These are phyloP conservation scores for Asbolus verrucosus DNA, from an alignment of 1,140 invertebrate genomes.

Conservation along the genomic window DNA sequence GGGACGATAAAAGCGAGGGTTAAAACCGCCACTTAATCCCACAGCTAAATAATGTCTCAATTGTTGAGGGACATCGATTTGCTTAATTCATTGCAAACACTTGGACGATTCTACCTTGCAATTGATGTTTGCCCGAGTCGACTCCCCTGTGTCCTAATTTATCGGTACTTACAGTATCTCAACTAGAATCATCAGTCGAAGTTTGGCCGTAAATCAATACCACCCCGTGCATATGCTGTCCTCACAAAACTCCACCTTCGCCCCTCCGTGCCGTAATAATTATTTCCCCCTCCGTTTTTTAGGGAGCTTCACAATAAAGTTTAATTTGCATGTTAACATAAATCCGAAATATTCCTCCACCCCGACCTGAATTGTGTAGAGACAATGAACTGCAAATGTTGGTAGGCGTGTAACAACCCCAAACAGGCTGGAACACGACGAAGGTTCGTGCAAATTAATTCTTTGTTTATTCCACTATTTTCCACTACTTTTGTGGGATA, in stretches of 20 bases:
- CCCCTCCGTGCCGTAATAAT: no score
- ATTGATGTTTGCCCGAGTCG: constrained; percentile 6
- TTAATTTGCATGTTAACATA: no score
- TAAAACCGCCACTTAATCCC: constrained; percentile 27
- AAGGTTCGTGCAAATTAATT: no score
- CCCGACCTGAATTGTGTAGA: no score
- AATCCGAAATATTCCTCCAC: no score
- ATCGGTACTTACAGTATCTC: constrained; percentile 30
- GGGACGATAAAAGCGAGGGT: constrained; percentile 10
- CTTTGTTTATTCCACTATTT: no score
- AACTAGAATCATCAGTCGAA: constrained; percentile 25
- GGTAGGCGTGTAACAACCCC: no score
- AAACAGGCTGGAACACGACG: no score
- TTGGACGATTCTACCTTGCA: not conserved
- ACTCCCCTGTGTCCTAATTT: constrained; percentile 18
- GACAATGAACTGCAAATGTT: no score
- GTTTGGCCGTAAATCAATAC: constrained; percentile 22
- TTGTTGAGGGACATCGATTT: constrained; percentile 18
- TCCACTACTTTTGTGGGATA: no score
- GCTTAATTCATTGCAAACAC: constrained; percentile 27
- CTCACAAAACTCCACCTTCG: constrained; percentile 12
- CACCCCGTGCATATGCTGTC: not conserved
- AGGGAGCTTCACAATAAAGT: no score
- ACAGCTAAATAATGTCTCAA: constrained; percentile 26
- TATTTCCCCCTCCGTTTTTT: no score